phyloP scores from a whole-genome alignment of 2,888 invertebrate genomes.

The Thysanoteuthis rhombus region DNA sequence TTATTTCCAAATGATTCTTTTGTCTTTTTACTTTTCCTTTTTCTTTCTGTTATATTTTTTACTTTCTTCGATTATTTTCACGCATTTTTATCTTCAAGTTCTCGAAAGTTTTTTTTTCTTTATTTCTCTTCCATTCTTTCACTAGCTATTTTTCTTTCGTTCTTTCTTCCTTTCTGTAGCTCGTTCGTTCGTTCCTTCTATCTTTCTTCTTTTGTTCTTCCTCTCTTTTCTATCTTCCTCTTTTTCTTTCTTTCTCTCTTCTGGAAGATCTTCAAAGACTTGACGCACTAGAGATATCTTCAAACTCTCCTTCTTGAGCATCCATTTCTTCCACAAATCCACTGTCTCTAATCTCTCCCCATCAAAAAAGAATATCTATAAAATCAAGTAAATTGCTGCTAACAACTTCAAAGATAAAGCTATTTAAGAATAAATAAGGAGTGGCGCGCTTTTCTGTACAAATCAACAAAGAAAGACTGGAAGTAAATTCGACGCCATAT shows the following conservation, averaged over 20 bases:
- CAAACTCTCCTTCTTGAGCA: not conserved
- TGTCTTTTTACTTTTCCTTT: no score
- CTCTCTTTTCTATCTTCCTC: no score
- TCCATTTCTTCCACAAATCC: not conserved
- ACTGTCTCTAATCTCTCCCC: not conserved
- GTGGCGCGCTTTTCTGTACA: not conserved
- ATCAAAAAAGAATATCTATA: not conserved
- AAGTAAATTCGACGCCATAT: not conserved
- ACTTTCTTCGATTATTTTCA: no score
- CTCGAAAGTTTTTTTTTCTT: no score
- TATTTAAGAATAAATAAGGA: not conserved
- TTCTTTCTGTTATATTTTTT: no score
- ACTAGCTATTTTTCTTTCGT: no score
- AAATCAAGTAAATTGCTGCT: not conserved
- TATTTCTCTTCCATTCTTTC: no score
- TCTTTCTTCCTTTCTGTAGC: no score
- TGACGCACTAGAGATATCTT: not conserved
- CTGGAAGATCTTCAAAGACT: not conserved
- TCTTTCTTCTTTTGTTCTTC: not conserved
- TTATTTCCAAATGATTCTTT: no score
- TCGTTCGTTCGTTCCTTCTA: not conserved
- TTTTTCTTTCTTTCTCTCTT: not conserved
- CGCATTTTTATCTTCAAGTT: no score
- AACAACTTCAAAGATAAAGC: not conserved
- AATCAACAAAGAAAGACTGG: not conserved